These are phyloP conservation scores for Drosophila virilis DNA, from an alignment of 1,140 invertebrate genomes.

Conservation along the genomic window DNA sequence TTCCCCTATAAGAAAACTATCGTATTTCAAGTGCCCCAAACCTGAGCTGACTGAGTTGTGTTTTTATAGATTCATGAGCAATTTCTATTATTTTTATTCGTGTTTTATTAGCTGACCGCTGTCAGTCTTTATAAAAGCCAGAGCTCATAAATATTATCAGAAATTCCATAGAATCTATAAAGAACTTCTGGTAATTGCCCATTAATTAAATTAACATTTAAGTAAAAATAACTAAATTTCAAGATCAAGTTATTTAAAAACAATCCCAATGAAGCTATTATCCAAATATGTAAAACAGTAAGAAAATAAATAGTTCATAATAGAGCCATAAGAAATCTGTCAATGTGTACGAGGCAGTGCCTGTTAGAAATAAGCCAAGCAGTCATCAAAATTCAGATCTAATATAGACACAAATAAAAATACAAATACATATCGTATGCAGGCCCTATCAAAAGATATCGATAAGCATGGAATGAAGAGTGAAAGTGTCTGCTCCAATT, in stretches of 20 bases:
- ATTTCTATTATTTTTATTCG: conserved; percentile 35
- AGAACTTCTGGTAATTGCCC: conserved; percentile 41
- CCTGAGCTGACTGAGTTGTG: conserved; percentile 15
- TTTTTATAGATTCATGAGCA: conserved; percentile 40
- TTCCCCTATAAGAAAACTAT: conserved; percentile 54
- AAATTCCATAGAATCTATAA: conserved; percentile 40
- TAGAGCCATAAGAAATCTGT: conserved; percentile 63
- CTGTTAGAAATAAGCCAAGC: conserved; percentile 38
- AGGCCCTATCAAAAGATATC: background rate
- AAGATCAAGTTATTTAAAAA: conserved; percentile 46
- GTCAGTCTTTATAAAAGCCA: conserved; percentile 69
- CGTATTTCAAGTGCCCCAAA: conserved; percentile 40
- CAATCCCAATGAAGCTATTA: conserved; percentile 19
- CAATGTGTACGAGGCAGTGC: conserved; percentile 36
- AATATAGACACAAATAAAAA: conserved; percentile 38
- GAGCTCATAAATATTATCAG: conserved; percentile 23
- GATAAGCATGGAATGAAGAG: conserved; percentile 39
- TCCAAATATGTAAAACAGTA: conserved; percentile 1
- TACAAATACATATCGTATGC: background rate
- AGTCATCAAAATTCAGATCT: conserved; percentile 30
- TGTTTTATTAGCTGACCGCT: conserved; percentile 50
- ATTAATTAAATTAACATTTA: conserved; percentile 61
- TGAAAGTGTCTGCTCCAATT: conserved; percentile 62
- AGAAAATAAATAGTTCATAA: conserved; percentile 44
- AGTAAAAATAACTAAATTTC: conserved; percentile 18